Base-by-base conservation (phyloP, 2,797 vertebrate species). In the Cheirogaleus major region DNA sequence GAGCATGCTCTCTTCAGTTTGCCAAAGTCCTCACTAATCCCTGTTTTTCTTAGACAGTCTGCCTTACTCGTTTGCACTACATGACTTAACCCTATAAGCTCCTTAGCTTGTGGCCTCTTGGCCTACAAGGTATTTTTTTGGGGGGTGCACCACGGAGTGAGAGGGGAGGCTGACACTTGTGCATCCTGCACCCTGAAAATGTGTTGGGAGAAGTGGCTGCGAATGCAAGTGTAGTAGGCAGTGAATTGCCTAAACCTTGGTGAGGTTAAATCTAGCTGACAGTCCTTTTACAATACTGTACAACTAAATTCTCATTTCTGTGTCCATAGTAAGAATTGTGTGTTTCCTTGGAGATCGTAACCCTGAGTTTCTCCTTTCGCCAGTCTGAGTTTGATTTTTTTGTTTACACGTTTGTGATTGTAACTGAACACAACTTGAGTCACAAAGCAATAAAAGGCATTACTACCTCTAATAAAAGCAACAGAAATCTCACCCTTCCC, bases 401-500 rank as follows among this genome's bases (percentile, higher is more conserved):
- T 25, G 89, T 72, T 4, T 12, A 67, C 7, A 76, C 4, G 3
- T 43, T 90, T 69, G 61, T 41, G 12, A 38, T 32, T 35, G 17
- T n/a, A 65, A 80, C 23, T 41, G 52, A 93, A 91, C 25, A 59
- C 85, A 90, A 70, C 18, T 91, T 59, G 12, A 86, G 52, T 89
- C 61, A 63, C 76, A 65, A 91, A 94, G 65, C 83, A 84, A 83
- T 79, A 76, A 95, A 93, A 84, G 52, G 17, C 76, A 83, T 86
- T 90, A 85, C 41, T 35, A 35, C 76, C 32, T 48, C 70, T 95
- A 81, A 80, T 17, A 93, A 91, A 97, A 94, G 50, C 70, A 93
- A 59, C 10, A 84, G 13, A 84, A 84, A 69, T 85, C 48, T 65
- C 48, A 80, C 35, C 65, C 43, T 59, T 83, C 52, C n/a, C 10